Base-by-base conservation (phyloP, 2,113 vertebrate species). In the Rattus rattus region DNA sequence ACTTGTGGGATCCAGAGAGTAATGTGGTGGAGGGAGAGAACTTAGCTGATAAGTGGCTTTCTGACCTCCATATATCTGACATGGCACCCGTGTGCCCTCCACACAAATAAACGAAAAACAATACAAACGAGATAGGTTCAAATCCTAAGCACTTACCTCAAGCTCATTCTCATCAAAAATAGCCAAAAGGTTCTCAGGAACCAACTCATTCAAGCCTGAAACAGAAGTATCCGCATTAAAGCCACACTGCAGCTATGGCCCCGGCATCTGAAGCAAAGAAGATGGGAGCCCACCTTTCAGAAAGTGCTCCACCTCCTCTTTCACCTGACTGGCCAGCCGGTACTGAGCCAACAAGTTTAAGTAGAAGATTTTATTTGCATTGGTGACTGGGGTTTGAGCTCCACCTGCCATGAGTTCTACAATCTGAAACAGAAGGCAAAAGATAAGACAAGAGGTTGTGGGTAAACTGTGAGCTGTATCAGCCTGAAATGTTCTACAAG, bases 111-210 rank as follows among this genome's bases (percentile, higher is more conserved):
- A 52, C 36, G 30, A 87, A 69, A 52, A 52, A 6, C 33, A 86
- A 30, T 17, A 36, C 39, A 65, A 22, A 86, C 26, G 39, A 33
- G 33, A 20, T 7, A 73, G 16, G 4, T 22, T 47, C 54, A 49
- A 70, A 91, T 6, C 59, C 33, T 52, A 93, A 97, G 72, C 7
- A 90, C 97, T 97, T 98, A 99, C 99, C 99, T 99, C 99, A 97
- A 99, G 98, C 94, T 99, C 99, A 97, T 99, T 99, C 98, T 99
- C 99, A 99, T 99, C 99, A 98, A 99, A 99, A 99, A 99, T 99
- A 98, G 99, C 99, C 94, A 99, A 97, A 92, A 99, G 99, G 96
- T 99, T 99, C 98, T 99, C 99, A 96, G 99, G 99, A 97, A 99
- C 99, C 86, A 99, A 98, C 92, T 99, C 99, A 49, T 99, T 99